A percentile compares a stretch with the other conserved stretches of the same genome.
Conservation (phyloP, 2,888 invertebrate species). For the Drosophila quinaria region DNA sequence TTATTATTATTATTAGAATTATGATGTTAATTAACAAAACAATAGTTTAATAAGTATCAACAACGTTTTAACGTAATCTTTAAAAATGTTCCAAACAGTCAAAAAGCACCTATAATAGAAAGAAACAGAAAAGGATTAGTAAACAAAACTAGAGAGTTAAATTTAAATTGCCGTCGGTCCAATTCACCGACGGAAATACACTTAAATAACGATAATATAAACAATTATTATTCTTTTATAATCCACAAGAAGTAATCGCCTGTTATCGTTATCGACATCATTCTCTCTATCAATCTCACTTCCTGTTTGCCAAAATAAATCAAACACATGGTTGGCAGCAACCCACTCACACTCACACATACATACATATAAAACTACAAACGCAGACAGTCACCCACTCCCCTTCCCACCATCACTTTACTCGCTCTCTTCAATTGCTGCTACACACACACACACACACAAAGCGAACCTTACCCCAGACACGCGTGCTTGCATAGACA, state of each 20-base stretch:
- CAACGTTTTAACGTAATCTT: constrained; percentile 86
- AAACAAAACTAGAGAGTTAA: neutral
- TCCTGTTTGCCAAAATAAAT: constrained; percentile 52
- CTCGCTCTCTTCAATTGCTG: constrained; percentile 16
- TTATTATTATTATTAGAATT: constrained; percentile 46
- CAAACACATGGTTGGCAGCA: constrained; percentile 31
- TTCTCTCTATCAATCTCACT: constrained; percentile 13
- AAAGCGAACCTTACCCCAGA: constrained; percentile 49
- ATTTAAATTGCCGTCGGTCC: constrained; percentile 41
- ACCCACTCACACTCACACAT: constrained; percentile 19
- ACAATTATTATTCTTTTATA: neutral
- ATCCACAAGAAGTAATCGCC: neutral
- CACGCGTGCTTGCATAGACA: constrained; percentile 49
- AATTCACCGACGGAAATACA: constrained; percentile 42
- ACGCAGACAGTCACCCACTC: constrained; percentile 33
- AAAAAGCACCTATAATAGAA: constrained; percentile 84
- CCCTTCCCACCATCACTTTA: neutral
- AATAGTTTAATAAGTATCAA: constrained; percentile 85
- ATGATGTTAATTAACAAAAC: constrained; percentile 78
- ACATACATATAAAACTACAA: constrained; percentile 14
- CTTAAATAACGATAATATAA: neutral
- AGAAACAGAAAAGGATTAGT: constrained; percentile 25
- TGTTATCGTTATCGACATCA: constrained; percentile 43
- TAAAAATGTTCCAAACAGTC: constrained; percentile 86
- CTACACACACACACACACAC: constrained; percentile 19